phyloP scores from a whole-genome alignment of 2,888 invertebrate species.

The Graphium colonna region DNA sequence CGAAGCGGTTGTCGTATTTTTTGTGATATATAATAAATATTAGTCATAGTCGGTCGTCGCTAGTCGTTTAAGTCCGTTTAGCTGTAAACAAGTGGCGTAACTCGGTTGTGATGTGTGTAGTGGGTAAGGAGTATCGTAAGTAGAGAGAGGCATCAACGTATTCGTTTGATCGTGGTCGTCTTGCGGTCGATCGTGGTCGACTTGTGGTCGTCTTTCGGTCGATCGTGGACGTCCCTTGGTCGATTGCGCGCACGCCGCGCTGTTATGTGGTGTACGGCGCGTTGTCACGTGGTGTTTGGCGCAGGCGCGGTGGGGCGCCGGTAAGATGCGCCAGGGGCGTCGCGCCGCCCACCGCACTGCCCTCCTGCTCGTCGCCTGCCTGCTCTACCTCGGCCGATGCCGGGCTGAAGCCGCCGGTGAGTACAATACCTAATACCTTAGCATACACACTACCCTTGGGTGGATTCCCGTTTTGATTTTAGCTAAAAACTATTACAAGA shows the following conservation, averaged over 20 bases:
- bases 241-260: constrained; percentile 60
- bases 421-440: constrained; percentile 33
- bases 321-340: constrained; percentile 77
- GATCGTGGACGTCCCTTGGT: too few species aligned
- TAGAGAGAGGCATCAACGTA: constrained; percentile 35
- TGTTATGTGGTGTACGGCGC: constrained; percentile 60
- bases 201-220: too few species aligned
- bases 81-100: constrained; percentile 67
- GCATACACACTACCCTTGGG: not conserved
- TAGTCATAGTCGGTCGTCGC: not conserved
- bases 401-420: constrained; percentile 72
- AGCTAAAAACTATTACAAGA: not conserved
- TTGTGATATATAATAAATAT: constrained; percentile 67
- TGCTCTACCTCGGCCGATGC: constrained; percentile 62
- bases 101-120: constrained; percentile 79
- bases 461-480: not conserved
- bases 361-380: constrained; percentile 69
- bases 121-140: constrained; percentile 66
- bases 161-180: not conserved
- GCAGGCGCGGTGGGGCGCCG: constrained; percentile 72
- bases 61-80: constrained; percentile 25
- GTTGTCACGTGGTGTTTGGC: constrained; percentile 66
- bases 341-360: constrained; percentile 68
- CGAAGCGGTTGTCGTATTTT: constrained; percentile 80
- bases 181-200: constrained; percentile 32